phyloP scores from a whole-genome alignment of 2,797 vertebrate species.

The Xenopus petersii region DNA sequence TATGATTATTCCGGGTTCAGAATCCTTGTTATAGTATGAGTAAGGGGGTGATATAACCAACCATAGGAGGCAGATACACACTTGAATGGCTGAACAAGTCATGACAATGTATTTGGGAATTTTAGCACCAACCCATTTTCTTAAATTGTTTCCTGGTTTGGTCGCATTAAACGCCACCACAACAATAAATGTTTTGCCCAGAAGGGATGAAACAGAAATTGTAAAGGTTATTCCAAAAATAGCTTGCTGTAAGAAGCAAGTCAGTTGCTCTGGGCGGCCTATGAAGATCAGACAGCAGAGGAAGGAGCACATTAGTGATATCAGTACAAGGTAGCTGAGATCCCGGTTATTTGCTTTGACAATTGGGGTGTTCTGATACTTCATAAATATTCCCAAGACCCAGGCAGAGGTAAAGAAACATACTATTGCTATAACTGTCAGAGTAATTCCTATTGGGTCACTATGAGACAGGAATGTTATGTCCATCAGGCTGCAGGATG shows the following conservation, averaged over 20 bases:
- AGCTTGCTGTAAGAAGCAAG: constrained; percentile 28
- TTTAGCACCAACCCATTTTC: constrained; percentile 38
- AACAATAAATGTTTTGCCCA: constrained; percentile 44
- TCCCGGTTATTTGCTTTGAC: constrained; percentile 43
- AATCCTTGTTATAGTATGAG: constrained; percentile 24
- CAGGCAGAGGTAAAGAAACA: constrained; percentile 2
- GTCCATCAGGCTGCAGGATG: constrained; percentile 19
- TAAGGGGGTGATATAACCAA: constrained; percentile 8
- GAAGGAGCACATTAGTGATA: constrained; percentile 23
- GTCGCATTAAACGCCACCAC: constrained; percentile 43
- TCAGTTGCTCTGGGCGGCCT: constrained; percentile 12
- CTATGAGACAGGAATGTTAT: constrained; percentile 23
- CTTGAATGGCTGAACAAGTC: constrained; percentile 22
- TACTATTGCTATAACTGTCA: constrained; percentile 19
- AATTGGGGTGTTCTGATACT: constrained; percentile 29
- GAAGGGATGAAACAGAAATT: constrained; percentile 33
- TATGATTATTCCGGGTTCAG: constrained; percentile 24
- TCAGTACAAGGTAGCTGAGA: constrained; percentile 36
- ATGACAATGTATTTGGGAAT: constrained; percentile 37
- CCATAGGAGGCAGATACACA: constrained; percentile 32
- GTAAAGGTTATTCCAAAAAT: constrained; percentile 43
- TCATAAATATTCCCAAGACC: constrained; percentile 26
- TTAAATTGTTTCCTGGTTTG: constrained; percentile 38
- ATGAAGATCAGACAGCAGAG: constrained; percentile 41
- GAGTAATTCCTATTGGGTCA: constrained; percentile 30